These are phyloP conservation scores for Lasioglossum malachurum DNA, from an alignment of 2,888 invertebrate genomes.

Conservation along the genomic window DNA sequence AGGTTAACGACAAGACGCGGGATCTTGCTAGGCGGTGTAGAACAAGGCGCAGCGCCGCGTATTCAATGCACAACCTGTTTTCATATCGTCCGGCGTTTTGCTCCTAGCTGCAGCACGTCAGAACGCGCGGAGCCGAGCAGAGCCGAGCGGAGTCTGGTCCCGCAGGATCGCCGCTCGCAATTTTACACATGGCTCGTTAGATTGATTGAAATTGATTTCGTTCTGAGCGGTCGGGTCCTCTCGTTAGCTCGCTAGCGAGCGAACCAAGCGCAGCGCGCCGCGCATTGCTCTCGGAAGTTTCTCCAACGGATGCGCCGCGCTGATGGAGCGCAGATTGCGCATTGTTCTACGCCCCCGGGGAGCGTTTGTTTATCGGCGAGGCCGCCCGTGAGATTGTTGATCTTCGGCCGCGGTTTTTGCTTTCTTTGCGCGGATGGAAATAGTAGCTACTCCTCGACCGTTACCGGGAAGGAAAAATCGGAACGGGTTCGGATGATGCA, in stretches of 20 bases:
- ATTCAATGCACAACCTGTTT: slow-evolving; percentile 53
- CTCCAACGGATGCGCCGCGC: neutral
- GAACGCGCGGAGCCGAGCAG: neutral
- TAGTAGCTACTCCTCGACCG: neutral
- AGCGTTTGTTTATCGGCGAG: slow-evolving; percentile 41
- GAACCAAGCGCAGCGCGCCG: neutral
- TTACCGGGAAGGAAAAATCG: neutral
- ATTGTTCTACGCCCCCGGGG: slow-evolving; percentile 7
- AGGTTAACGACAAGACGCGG: slow-evolving; percentile 36
- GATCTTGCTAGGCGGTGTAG: slow-evolving; percentile 36
- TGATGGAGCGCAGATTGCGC: neutral
- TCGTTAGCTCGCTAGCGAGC: slow-evolving; percentile 12
- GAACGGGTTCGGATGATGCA: neutral
- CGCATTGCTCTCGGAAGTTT: neutral
- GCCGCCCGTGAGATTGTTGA: slow-evolving; percentile 25
- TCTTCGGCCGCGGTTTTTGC: slow-evolving; percentile 3
- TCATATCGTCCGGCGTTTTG: slow-evolving; percentile 49
- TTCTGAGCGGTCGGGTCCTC: neutral
- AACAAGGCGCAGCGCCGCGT: slow-evolving; percentile 31
- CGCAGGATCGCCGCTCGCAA: slow-evolving; percentile 25
- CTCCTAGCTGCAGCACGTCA: slow-evolving; percentile 14
- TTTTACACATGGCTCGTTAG: slow-evolving; percentile 47
- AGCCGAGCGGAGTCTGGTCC: neutral
- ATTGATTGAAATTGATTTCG: slow-evolving; percentile 52
- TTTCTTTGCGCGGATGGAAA: slow-evolving; percentile 1